Conservation (phyloP, 2,113 vertebrate species). For the Tiliqua scincoides region DNA sequence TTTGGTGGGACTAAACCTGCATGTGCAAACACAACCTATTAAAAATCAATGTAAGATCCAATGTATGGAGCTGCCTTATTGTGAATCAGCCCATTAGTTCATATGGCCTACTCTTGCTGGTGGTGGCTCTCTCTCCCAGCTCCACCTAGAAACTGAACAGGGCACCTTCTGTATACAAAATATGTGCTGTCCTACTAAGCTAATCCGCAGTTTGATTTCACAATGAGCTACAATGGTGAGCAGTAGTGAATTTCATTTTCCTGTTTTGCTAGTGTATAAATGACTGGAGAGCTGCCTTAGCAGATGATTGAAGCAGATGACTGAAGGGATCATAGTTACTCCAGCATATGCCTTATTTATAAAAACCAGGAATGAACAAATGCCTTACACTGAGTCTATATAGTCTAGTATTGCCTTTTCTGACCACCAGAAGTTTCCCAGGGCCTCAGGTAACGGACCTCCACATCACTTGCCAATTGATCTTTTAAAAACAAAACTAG, state of each 20-base stretch:
- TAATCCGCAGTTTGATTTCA: neutral
- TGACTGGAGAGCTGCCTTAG: neutral
- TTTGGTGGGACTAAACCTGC: constrained; percentile 77
- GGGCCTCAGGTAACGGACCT: too few relatives aligned
- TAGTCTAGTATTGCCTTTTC: too few relatives aligned
- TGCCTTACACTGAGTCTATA: too few relatives aligned
- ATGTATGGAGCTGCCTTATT: neutral
- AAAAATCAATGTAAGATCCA: neutral
- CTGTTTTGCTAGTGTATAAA: neutral
- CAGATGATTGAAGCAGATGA: neutral
- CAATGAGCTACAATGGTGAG: neutral
- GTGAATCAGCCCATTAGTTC: too few relatives aligned
- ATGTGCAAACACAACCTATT: neutral
- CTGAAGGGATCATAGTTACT: neutral
- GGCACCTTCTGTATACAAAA: too few relatives aligned
- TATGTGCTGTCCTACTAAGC: too few relatives aligned
- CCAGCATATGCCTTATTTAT: neutral
- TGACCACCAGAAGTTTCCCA: too few relatives aligned
- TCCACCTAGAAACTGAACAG: too few relatives aligned
- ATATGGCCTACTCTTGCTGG: too few relatives aligned
- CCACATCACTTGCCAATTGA: too few relatives aligned
- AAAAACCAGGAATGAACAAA: neutral
- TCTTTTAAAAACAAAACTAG: too few relatives aligned
- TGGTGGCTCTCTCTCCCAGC: too few relatives aligned
- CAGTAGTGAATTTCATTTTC: neutral